Evolutionary conservation across 2,113 vertebrate species (phyloP).

Genomic region (Marcusenius ussheri): DNA sequence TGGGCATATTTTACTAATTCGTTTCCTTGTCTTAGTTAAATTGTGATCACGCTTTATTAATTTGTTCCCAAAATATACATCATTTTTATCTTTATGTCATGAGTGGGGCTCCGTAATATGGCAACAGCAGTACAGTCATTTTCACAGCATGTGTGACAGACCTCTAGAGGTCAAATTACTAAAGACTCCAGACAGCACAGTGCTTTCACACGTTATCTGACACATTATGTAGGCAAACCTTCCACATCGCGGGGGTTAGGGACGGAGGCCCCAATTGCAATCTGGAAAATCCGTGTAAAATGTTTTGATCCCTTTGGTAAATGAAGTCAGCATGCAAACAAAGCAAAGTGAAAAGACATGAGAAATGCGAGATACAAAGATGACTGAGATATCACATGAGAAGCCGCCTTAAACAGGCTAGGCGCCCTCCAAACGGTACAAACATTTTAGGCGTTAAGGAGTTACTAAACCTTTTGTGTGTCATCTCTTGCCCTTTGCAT

Average conservation of each 20-base stretch:
- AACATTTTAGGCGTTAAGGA: background rate
- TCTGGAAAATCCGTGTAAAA: background rate
- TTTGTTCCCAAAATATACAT: background rate
- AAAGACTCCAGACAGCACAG: background rate
- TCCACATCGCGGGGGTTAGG: background rate
- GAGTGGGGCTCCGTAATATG: background rate
- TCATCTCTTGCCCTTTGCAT: background rate
- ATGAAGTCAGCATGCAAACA: background rate
- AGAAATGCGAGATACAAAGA: background rate
- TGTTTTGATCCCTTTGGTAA: background rate
- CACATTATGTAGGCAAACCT: background rate
- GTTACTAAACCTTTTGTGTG: background rate
- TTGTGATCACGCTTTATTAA: background rate
- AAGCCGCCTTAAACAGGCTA: background rate
- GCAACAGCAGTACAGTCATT: background rate
- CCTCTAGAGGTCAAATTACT: background rate
- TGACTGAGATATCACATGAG: background rate
- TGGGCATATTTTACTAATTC: background rate
- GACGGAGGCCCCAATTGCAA: background rate
- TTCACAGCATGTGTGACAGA: conserved; percentile 6
- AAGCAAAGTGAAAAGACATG: background rate
- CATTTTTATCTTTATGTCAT: background rate
- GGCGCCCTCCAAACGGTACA: background rate
- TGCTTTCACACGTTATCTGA: background rate
- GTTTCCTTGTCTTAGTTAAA: background rate